phyloP scores from a whole-genome alignment of 2,888 invertebrate genomes.

The Athrips mouffetella region DNA sequence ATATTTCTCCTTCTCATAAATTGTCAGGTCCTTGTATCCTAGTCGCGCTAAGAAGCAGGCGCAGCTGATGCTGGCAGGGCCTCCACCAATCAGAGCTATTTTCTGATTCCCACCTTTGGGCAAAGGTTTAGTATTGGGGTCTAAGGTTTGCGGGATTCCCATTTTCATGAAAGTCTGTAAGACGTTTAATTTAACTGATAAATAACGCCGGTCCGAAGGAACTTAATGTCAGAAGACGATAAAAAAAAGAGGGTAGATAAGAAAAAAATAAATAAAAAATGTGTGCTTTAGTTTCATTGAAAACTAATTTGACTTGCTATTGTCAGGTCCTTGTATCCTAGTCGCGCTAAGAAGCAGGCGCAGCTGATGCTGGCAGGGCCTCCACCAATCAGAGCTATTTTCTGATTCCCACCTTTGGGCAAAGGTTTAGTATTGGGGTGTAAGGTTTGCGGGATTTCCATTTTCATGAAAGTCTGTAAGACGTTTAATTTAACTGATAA shows the following conservation, averaged over 20 bases:
- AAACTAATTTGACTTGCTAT: too few relatives aligned
- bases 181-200: neutral
- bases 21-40: slow-evolving; percentile 93
- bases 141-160: slow-evolving; percentile 92
- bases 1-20: slow-evolving; percentile 93
- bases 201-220: too few relatives aligned
- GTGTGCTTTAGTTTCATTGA: too few relatives aligned
- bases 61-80: slow-evolving; percentile 97
- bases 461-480: slow-evolving; percentile 90
- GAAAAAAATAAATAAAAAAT: too few relatives aligned
- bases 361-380: slow-evolving; percentile 98
- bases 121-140: slow-evolving; percentile 81
- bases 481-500: neutral
- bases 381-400: slow-evolving; percentile 93
- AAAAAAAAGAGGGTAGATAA: too few relatives aligned
- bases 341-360: slow-evolving; percentile 94
- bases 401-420: slow-evolving; percentile 78
- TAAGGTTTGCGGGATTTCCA: slow-evolving; percentile 93
- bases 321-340: slow-evolving; percentile 94
- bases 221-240: too few relatives aligned
- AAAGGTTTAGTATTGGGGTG: slow-evolving; percentile 82
- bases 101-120: slow-evolving; percentile 80
- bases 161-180: slow-evolving; percentile 92
- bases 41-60: slow-evolving; percentile 96
- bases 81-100: slow-evolving; percentile 95